Percentiles rank a stretch among this genome's conserved stretches.
Evolutionary conservation across 2,888 invertebrate genomes (phyloP).

Genomic region (Hirtodrosophila duncani): DNA sequence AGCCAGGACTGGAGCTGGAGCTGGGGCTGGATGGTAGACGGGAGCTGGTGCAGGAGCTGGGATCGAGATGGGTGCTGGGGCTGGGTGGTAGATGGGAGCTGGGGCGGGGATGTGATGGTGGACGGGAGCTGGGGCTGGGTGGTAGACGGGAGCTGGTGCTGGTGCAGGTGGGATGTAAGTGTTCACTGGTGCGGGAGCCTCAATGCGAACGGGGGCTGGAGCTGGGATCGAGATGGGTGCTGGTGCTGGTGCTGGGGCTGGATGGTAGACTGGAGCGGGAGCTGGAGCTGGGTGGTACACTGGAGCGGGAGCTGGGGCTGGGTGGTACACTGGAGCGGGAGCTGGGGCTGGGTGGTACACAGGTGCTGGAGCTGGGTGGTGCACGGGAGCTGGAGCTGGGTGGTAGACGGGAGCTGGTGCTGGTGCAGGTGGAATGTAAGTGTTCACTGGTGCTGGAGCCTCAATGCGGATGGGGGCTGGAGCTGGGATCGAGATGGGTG

Average conservation of each 20-base stretch:
- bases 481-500: constrained; percentile 23
- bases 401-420: constrained; percentile 1
- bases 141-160: too few species aligned
- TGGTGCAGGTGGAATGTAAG: constrained; percentile 28
- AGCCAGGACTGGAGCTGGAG: constrained; percentile 14
- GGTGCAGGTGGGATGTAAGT: constrained; percentile 41
- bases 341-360: constrained; percentile 2
- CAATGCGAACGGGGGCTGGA: constrained; percentile 30
- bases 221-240: constrained; percentile 8
- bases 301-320: constrained; percentile 23
- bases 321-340: constrained; percentile 17
- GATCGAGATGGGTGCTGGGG: constrained; percentile 17
- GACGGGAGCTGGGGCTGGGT: constrained; percentile 17
- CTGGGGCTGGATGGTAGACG: constrained; percentile 24
- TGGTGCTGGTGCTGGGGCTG: constrained; percentile 25
- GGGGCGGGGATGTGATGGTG: constrained; percentile 25
- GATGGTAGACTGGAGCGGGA: constrained; percentile 16
- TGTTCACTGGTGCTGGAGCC: constrained; percentile 17
- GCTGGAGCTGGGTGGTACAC: constrained; percentile 13
- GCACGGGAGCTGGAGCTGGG: constrained; percentile 7
- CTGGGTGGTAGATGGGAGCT: too few species aligned
- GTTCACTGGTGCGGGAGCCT: constrained; percentile 30
- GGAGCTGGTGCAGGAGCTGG: constrained; percentile 45
- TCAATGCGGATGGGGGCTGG: constrained; percentile 21
- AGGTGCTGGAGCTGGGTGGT: constrained; percentile 18